Base-by-base conservation (phyloP, 2,888 invertebrate species). In the Lasioglossum lativentre region DNA sequence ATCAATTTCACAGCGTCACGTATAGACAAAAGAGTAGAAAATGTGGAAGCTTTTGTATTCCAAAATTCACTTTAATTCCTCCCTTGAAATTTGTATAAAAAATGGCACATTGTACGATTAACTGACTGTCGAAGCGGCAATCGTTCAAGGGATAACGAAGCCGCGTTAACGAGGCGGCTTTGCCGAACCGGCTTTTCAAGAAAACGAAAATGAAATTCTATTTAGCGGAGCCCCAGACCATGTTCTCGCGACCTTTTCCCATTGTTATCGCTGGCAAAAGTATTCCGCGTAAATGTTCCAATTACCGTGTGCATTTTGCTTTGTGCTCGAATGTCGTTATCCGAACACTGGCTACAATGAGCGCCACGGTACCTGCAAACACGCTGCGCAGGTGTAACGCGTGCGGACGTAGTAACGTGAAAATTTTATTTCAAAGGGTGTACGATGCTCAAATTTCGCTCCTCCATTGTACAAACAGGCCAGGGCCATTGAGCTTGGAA, bases 131-230 rank as follows among this genome's bases (percentile, higher is more conserved):
- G 23, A 47, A 80, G 34, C 40, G 75, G 56, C 77, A 40, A 81
- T 77, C 71, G 71, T 34, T 77, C n/a, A 27, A 47, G 38, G 23
- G 16, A 40, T 59, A 76, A 81, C 59, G 30, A 75, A 76, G 45
- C 40, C 76, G 19, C 42, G 42, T 73, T 74, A 79, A 79, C 73
- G 45, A 70, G 66, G 14, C 3, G n/a, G 47, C 63, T 14, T 70
- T 27, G 10, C 23, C 38, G 27, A 45, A 0, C 16, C 8, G 16
- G 27, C n/a, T 10, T 42, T 72, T 45, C 38, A 42, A 59, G 71
- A 71, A 71, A 45, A 10, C n/a, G 45, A 56, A 76, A 80, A 76
- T 71, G 76, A 76, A 76, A 80, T 80, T 80, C 68, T 76, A 27
- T 71, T 71, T 80, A 68, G 19, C 56, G 45, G 70, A 34, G 6